Base-by-base conservation (phyloP, 1,140 invertebrate species). In the Pentalonia nigronervosa region DNA sequence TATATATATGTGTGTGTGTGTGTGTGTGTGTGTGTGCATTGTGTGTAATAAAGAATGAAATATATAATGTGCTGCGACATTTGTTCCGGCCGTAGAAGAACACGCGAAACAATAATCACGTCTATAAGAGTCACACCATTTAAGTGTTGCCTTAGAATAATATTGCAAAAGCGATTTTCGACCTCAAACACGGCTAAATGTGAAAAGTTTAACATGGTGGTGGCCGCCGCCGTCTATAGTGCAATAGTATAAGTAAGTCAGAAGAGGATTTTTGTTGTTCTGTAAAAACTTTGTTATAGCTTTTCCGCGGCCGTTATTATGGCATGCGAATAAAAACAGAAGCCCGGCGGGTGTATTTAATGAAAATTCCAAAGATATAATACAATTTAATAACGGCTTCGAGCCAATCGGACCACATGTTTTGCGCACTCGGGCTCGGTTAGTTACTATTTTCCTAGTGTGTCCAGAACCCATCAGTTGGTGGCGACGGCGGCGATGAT, bases 291-390 rank as follows among this genome's bases (percentile, higher is more conserved):
- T 48, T 47, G 45, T 87, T 87, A 48, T n/a, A 30, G 84, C 84
- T 47, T 47, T 87, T 48, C 41, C 9, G 30, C 30, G 60, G 30
- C 60, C 6, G 60, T 86, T 48, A 88, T 88, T 88, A 88, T 23
- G 88, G 88, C 23, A 60, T 25, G 53, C 53, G 53, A 90, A 90
- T 90, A 90, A 90, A 60, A 90, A 90, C 87, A 7, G 48, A 34
- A 34, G 7, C n/a, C 87, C 48, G 9, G 53, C 50, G 53, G 50
- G 36, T n/a, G 88, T 45, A 36, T 90, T 90, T 60, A 90, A 90
- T 90, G 88, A 90, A 90, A 90, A 90, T 90, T 90, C 88, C 88
- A 23, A 17, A 56, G 53, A 90, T 60, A 90, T 60, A 60, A 90
- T 60, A 41, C 88, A 45, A 90, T 90, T 90, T 90, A 90, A 90